Evolutionary conservation across 2,888 invertebrate species (phyloP), one percentile per base, ranked within the genome.

Genomic region (Empis stercorea): DNA sequence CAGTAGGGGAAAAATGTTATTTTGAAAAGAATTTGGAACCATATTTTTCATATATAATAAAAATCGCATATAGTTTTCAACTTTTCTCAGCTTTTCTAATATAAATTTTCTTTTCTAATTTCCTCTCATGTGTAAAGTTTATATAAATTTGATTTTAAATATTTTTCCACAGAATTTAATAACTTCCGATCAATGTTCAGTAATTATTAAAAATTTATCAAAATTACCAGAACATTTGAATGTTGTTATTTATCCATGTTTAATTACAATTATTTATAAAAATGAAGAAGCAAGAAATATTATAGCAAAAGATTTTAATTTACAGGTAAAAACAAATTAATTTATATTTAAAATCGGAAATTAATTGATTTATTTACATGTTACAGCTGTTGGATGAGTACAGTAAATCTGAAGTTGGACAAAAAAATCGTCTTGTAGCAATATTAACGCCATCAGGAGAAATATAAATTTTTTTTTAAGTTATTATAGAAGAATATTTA

Each of bases 221-320:
- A 69, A 68, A 58, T 56, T 70, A 53, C 63, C 69, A 50, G 58
- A 60, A 46, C 58, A 64, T 48, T 66, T 66, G 23, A 61, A 68
- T 58, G 61, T 65, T 46, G 65, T 69, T 44, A 62, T 68, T 39
- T 69, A 68, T 61, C 70, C 70, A 44, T 66, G 68, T 49, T 54
- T 70, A 55, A 62, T 68, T 47, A 65, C 65, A 17, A 60, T 68
- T 50, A 67, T 61, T 55, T 63, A 59, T 55, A 61, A 64, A 54
- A 68, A 70, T 62, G 55, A 61, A 6, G 55, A 61, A 30, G 68
- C 68, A 36, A 62, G 65, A 52, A 60, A 61, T 60, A 57, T 64
- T 52, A 60, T 70, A 54, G 57, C 63, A 43, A 61, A 59, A 54
- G 66, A 68, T 54, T 70, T 68, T 55, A 63, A 63, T 59, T 53